A percentile compares a stretch with the other conserved stretches of the same genome.
Conservation (phyloP, 2,888 invertebrate genomes). For the Apodemia mormo region DNA sequence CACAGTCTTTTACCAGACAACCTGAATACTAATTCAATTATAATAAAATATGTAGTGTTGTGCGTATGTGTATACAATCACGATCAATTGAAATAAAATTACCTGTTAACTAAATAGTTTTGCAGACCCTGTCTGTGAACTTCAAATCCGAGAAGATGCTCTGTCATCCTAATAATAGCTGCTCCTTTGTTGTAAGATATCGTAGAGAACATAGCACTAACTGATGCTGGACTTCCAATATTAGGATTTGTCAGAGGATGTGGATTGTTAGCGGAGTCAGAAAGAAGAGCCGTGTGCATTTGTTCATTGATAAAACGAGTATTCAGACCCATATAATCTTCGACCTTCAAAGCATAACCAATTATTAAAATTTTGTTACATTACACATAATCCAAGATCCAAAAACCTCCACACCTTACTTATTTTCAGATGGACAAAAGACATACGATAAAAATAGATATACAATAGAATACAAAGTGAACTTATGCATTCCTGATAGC, state of each 20-base stretch:
- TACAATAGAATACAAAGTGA: no score
- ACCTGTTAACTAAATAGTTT: conserved; percentile 58
- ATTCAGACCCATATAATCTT: conserved; percentile 83
- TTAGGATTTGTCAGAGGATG: conserved; percentile 81
- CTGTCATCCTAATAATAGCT: conserved; percentile 85
- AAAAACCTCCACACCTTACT: no score
- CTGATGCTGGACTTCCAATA: conserved; percentile 79
- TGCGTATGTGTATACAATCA: no score
- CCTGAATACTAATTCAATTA: no score
- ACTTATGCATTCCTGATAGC: no score
- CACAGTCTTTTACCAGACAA: no score
- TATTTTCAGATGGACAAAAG: no score
- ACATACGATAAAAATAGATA: no score
- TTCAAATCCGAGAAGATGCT: conserved; percentile 79
- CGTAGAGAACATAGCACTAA: conserved; percentile 82
- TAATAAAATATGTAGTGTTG: no score
- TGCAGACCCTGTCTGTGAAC: conserved; percentile 79
- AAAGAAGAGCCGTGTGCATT: conserved; percentile 83
- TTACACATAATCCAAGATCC: conserved; percentile 54
- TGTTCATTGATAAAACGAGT: conserved; percentile 87
- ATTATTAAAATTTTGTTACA: background rate
- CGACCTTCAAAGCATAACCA: conserved; percentile 68
- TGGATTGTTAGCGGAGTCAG: conserved; percentile 81
- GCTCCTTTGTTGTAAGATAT: conserved; percentile 87
- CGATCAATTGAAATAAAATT: background rate